Evolutionary conservation across 2,113 vertebrate species (phyloP).

Genomic region (Peromyscus leucopus): DNA sequence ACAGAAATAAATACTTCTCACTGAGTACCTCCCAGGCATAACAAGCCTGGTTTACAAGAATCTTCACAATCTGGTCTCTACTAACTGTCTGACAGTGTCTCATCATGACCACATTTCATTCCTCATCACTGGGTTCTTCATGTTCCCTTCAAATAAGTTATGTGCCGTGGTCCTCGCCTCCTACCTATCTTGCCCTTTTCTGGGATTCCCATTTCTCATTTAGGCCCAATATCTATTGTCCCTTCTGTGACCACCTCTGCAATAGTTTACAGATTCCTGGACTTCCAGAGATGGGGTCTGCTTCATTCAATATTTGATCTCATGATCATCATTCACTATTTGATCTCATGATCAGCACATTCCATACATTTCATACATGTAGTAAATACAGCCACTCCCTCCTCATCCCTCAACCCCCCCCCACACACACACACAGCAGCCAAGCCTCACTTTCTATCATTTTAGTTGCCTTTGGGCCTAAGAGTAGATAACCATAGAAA

Average conservation of each 20-base stretch:
- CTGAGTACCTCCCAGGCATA: not conserved
- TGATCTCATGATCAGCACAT: not conserved
- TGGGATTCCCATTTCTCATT: not conserved
- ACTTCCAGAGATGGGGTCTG: not conserved
- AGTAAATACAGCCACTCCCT: not conserved
- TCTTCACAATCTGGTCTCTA: not conserved
- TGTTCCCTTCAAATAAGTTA: not conserved
- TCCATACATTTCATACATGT: not conserved
- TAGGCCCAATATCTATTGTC: not conserved
- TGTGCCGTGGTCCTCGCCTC: not conserved
- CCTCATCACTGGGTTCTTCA: not conserved
- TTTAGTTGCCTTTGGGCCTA: not conserved
- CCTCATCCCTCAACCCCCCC: not conserved
- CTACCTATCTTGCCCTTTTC: not conserved
- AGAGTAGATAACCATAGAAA: not conserved
- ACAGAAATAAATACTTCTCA: slow-evolving; percentile 3
- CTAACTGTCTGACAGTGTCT: not conserved
- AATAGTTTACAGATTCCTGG: not conserved
- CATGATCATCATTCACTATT: too few relatives aligned
- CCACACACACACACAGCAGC: not conserved
- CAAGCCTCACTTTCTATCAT: not conserved
- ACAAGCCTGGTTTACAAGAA: not conserved
- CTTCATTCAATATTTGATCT: not conserved
- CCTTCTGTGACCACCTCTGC: not conserved
- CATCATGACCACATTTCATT: too few relatives aligned